Base-by-base conservation (phyloP, 1,140 invertebrate species). In the Trichonephila clavata region DNA sequence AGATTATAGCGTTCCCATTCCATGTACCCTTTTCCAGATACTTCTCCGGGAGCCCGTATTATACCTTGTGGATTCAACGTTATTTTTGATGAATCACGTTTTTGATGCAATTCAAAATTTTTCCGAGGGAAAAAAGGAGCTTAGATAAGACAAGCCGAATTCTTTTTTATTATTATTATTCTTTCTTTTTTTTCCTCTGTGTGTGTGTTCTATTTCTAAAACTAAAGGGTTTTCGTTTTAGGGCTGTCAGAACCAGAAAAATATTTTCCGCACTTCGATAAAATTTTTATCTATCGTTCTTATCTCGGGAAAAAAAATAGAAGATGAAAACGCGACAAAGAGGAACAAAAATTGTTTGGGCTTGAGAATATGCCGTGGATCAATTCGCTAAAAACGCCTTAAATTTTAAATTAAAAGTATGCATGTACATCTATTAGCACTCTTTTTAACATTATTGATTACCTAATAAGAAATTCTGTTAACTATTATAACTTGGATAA, bases 1-100 rank as follows among this genome's bases (percentile, higher is more conserved):
- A 88, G 86, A 88, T 88, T 88, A 88, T 68, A 88, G 84, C n/a
- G 84, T 60, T 86, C 84, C 59, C 81, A 57, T 77, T 77, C 71
- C 39, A 77, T 77, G 71, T 32, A 77, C 71, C 8, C 71, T 77
- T 68, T 77, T 77, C 71, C 27, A 77, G 32, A 27, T 21, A 63
- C 18, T 63, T 77, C 18, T 77, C 32, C 71, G 4, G 27, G 27
- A 77, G 71, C 80, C 10, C 80, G 90, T 60, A 90, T 90, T 90
- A 90, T 81, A 90, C 77, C 68, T 90, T 81, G 27, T 24, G 43
- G 71, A 90, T 90, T 90, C 77, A 59, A 32, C 68, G 24, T 20
- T 90, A 90, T 80, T 92, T 92, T 92, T 92, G 90, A 92, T 92
- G 90, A 92, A 92, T 92, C 81, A 80, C 90, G 61, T 60, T 84